These are phyloP conservation scores for Lasioglossum calceatum DNA, from an alignment of 2,888 invertebrate genomes.

Conservation along the genomic window DNA sequence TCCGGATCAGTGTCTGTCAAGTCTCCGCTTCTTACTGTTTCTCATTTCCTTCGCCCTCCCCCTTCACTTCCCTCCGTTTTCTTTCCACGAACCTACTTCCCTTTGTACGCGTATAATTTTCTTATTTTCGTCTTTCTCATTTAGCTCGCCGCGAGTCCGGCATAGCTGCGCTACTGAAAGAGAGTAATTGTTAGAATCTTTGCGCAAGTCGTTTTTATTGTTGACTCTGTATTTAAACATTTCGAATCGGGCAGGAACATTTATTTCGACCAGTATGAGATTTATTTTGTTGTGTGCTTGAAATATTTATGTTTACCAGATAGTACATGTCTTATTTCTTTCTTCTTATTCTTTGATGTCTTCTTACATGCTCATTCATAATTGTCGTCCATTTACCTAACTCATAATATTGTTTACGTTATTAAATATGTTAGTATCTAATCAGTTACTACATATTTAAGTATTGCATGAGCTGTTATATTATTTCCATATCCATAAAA, in stretches of 20 bases:
- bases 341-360: too few relatives aligned
- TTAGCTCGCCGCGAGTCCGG: neutral
- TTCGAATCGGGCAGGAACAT: neutral
- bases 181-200: neutral
- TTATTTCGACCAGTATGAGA: neutral
- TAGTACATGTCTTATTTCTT: too few relatives aligned
- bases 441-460: too few relatives aligned
- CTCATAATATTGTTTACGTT: too few relatives aligned
- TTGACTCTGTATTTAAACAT: neutral
- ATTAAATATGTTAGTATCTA: too few relatives aligned
- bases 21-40: conserved; percentile 30
- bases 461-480: too few relatives aligned
- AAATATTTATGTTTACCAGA: too few relatives aligned
- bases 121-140: neutral
- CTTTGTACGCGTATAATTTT: conserved; percentile 18
- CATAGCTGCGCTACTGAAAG: neutral
- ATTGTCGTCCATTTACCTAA: too few relatives aligned
- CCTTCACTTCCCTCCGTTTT: too few relatives aligned
- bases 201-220: neutral
- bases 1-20: conserved; percentile 79
- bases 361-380: too few relatives aligned
- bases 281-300: neutral
- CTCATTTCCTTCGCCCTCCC: neutral
- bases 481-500: too few relatives aligned
- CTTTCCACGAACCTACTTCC: neutral